Base-by-base conservation (phyloP, 2,888 invertebrate species). In the Rotaria macrura region DNA sequence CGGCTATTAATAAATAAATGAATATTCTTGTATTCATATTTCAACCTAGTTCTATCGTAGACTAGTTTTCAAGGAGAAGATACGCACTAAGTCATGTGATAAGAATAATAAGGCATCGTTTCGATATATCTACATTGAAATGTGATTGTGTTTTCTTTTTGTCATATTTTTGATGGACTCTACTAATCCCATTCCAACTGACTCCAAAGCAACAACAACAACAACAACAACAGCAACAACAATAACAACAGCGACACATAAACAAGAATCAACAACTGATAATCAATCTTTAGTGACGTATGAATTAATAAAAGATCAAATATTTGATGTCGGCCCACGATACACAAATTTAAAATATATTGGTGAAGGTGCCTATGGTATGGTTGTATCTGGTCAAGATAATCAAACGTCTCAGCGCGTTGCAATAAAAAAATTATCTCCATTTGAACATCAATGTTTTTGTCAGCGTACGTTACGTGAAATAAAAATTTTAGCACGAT, bases 391-490 rank as follows among this genome's bases (percentile, higher is more conserved):
- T 52, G 91, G 92, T 29, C 87, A 88, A 84, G 92, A 92, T 88
- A 90, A 88, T 87, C 87, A 88, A 88, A 96, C 95, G 89, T 94
- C 95, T 91, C 93, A 94, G 88, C 96, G 97, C 93, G 98, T 99
- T 89, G 99, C 99, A 88, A 99, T 99, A 90, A 99, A 99, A 93
- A 99, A 99, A 93, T 98, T 99, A 91, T 98, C 98, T 86, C 99
- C 99, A 84, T 99, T 99, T 92, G 98, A 99, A 92, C 98, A 99
- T 93, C 98, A 99, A 92, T 99, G 98, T 5, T 99, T 99, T 92
- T 99, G 99, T 92, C 99, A 99, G 92, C 94, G 99, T 92, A 99
- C 99, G 87, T 92, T 99, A 90, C 93, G 99, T 89, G 99, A 99
- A 94, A 99, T 99, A 90, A 99, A 98, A 93, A 99, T 99, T 90